A percentile compares a stretch with the other conserved stretches of the same genome.
Evolutionary conservation across 2,888 invertebrate genomes (phyloP).

Genomic region (Macaria liturata): DNA sequence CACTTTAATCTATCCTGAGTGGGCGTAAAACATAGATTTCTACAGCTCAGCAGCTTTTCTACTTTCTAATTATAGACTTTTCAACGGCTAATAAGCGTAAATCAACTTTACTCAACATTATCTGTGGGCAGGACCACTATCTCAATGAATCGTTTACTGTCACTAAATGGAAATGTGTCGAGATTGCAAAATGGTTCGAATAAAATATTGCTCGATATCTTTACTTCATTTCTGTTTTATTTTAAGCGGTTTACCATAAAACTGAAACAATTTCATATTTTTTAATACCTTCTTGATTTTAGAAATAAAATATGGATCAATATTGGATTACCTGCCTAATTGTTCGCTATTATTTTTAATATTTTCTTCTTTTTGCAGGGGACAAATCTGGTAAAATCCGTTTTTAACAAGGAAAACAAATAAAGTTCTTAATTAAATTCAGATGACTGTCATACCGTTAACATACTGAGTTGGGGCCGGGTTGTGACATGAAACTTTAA

Average conservation of each 20-base stretch:
- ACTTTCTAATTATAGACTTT: slow-evolving; percentile 23
- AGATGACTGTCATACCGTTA: too few species aligned
- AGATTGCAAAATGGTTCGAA: slow-evolving; percentile 15
- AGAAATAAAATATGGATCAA: too few species aligned
- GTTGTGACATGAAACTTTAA: too few species aligned
- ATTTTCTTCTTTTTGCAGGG: too few species aligned
- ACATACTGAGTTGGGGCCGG: too few species aligned
- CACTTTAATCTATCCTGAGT: background rate
- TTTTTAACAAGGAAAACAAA: too few species aligned
- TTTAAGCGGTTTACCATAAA: background rate
- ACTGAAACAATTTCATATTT: too few species aligned
- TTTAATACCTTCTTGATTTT: too few species aligned
- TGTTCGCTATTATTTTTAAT: too few species aligned
- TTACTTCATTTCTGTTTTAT: slow-evolving; percentile 2
- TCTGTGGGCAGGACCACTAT: slow-evolving; percentile 21
- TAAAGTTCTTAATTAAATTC: too few species aligned
- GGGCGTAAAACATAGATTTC: slow-evolving; percentile 5
- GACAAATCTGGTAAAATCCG: too few species aligned
- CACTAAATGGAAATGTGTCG: slow-evolving; percentile 20
- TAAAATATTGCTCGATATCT: slow-evolving; percentile 9
- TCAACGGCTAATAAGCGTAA: slow-evolving; percentile 20
- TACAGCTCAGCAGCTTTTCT: background rate
- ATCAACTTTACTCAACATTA: slow-evolving; percentile 17
- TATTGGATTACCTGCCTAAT: too few species aligned
- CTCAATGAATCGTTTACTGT: slow-evolving; percentile 22